Evolutionary conservation across 2,888 invertebrate species (phyloP), one percentile per base, ranked within the genome.

Genomic region (Cryptocephalus primarius): DNA sequence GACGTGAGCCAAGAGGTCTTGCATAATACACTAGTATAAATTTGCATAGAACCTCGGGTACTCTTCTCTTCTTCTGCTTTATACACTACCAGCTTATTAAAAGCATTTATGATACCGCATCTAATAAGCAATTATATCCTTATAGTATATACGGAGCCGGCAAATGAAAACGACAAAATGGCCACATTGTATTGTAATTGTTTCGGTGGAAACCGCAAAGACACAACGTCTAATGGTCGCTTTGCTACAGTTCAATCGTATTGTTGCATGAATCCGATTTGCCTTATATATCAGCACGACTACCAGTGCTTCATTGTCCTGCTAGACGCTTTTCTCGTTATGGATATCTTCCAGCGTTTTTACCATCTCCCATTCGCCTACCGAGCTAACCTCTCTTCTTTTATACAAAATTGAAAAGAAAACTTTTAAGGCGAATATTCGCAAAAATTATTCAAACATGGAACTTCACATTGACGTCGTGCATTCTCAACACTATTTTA

Each of bases 1-100:
- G 47, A 48, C 53, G 44, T 46, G 45, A 48, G 48, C 53, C 46
- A 50, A 48, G 49, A 22, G 51, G 48, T 46, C 51, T 51, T 50
- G 50, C 49, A 54, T 53, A 50, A 54, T 53, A 50, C 45, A 46
- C 47, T 49, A 45, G 43, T 42, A 42, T 40, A 43, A 45, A 52
- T 53, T 54, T 50, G 46, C 52, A 50, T 54, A 54, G 40, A 43
- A 36, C 36, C 36, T 36, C 36, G 36, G 36, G 36, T 36, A 36
- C 11, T 36, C 11, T 12, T 36, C 36, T 36, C 36, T 22, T 22
- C 22, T 22, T 22, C 31, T 31, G 32, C 22, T 33, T 40, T 46
- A 33, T 42, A 33, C 34, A 1, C 11, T 40, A 22, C 8, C 33
- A 43, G 39, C 42, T 38, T 46, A 46, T 46, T 46, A 46, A 39